Evolutionary conservation across 2,113 vertebrate species (phyloP).

Genomic region (Phainopepla nitens): DNA sequence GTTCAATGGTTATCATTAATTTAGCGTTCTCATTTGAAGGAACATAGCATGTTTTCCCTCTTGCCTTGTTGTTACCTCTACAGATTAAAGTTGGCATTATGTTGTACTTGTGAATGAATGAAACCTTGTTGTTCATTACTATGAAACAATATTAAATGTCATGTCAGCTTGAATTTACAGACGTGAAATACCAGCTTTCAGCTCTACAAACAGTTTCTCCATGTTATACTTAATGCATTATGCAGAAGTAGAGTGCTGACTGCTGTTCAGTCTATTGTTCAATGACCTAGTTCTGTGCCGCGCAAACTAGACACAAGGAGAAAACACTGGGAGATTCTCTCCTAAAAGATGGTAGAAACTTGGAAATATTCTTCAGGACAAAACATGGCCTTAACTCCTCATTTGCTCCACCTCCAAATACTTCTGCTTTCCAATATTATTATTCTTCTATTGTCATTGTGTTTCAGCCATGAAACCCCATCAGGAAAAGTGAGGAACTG

Average conservation of each 20-base stretch:
- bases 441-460: constrained; percentile 56
- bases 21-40: constrained; percentile 79
- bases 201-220: constrained; percentile 84
- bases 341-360: constrained; percentile 57
- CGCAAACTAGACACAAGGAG: constrained; percentile 75
- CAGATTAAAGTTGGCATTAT: constrained; percentile 89
- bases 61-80: constrained; percentile 83
- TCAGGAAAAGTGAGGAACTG: constrained; percentile 41
- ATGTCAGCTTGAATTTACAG: constrained; percentile 94
- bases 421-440: constrained; percentile 48
- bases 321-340: constrained; percentile 48
- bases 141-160: constrained; percentile 96
- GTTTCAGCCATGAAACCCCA: constrained; percentile 64
- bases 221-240: constrained; percentile 98
- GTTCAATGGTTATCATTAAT: constrained; percentile 84
- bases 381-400: constrained; percentile 44
- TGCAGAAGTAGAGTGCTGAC: constrained; percentile 90
- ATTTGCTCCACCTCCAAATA: constrained; percentile 43
- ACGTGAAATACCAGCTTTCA: constrained; percentile 91
- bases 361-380: constrained; percentile 61
- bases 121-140: constrained; percentile 90
- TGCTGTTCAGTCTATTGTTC: constrained; percentile 91
- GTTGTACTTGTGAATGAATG: constrained; percentile 90
- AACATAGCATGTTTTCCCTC: constrained; percentile 80
- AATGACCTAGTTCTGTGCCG: constrained; percentile 92